phyloP scores from a whole-genome alignment of 2,113 vertebrate genomes.

The Dromas ardeola region DNA sequence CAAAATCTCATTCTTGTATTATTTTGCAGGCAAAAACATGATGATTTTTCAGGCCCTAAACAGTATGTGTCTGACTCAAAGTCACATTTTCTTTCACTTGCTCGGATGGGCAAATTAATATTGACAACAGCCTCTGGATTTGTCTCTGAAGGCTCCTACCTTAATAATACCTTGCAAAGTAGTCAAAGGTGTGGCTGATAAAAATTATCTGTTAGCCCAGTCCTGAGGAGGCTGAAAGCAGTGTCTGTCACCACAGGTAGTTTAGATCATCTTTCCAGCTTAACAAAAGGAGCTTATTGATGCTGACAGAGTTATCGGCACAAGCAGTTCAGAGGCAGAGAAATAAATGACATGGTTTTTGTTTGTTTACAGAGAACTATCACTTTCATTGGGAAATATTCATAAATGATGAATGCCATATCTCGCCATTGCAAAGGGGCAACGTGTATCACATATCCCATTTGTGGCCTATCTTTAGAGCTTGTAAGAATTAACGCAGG shows the following conservation, averaged over 20 bases:
- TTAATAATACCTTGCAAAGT: not conserved
- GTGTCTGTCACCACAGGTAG: rapidly evolving
- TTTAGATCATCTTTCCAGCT: not conserved
- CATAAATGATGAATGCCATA: not conserved
- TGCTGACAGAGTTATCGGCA: not conserved
- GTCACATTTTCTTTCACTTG: not conserved
- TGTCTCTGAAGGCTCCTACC: not conserved
- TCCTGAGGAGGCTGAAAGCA: not conserved
- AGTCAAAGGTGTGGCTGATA: not conserved
- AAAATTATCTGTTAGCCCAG: not conserved
- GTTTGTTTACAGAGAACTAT: not conserved
- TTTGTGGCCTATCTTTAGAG: not conserved
- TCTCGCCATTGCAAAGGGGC: rapidly evolving
- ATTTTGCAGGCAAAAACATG: not conserved
- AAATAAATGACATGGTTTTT: not conserved
- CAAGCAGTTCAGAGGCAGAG: not conserved
- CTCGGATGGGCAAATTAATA: not conserved
- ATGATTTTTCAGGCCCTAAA: not conserved
- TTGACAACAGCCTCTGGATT: not conserved
- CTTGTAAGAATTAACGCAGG: rapidly evolving
- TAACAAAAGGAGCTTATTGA: not conserved
- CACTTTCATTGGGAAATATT: not conserved
- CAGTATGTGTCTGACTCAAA: not conserved
- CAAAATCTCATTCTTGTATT: not conserved
- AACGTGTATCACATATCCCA: rapidly evolving